Evolutionary conservation across 2,113 vertebrate species (phyloP).

Genomic region (crab-eating macaque (Macaca fascicularis)): DNA sequence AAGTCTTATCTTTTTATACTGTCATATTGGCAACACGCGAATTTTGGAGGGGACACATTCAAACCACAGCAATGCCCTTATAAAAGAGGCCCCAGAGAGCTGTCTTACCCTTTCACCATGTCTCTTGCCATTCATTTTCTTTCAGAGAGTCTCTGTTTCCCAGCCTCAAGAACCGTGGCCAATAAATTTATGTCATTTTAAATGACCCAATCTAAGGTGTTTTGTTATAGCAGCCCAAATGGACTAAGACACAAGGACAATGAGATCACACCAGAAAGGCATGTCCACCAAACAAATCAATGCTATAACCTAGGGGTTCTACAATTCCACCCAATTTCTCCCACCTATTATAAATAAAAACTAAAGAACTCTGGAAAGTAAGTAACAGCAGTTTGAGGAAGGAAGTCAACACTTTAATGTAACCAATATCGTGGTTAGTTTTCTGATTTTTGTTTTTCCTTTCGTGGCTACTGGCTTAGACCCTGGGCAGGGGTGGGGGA

Average conservation of each 20-base stretch:
- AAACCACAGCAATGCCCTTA: not conserved
- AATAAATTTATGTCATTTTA: not conserved
- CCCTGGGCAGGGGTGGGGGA: not conserved
- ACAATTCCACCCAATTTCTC: not conserved
- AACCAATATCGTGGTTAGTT: not conserved
- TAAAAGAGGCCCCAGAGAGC: not conserved
- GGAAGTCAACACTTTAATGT: not conserved
- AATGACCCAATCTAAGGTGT: not conserved
- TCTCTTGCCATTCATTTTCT: not conserved
- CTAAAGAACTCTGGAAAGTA: not conserved
- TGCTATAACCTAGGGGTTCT: not conserved
- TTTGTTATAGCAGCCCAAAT: not conserved
- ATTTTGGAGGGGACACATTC: not conserved
- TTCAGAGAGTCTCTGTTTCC: not conserved
- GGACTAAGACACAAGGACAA: not conserved
- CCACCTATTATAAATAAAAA: not conserved
- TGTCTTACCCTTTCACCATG: not conserved
- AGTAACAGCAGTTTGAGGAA: not conserved
- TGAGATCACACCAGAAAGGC: not conserved
- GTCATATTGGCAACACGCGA: not conserved
- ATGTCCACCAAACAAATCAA: not conserved
- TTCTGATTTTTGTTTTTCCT: not conserved
- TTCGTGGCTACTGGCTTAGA: not conserved
- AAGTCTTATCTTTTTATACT: not conserved
- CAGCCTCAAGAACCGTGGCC: not conserved